Percentiles rank a stretch among this genome's conserved stretches.
Evolutionary conservation across 92 coral and sea anemone species (phyloP).

Genomic region (Siderastrea siderea): DNA sequence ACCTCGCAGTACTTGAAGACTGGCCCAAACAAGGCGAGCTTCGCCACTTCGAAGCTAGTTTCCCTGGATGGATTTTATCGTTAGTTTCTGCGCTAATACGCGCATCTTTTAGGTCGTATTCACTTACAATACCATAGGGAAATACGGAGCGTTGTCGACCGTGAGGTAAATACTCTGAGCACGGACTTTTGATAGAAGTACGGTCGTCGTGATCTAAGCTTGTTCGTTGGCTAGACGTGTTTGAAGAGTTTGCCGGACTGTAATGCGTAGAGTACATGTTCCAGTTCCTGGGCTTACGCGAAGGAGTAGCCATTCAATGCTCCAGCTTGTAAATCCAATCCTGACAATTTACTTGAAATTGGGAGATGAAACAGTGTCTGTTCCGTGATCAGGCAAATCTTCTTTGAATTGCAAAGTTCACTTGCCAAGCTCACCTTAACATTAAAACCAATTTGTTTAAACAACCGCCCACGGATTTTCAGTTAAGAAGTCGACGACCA

Average conservation of each 20-base stretch:
- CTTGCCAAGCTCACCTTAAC: neutral
- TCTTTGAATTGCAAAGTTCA: neutral
- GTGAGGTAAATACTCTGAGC: neutral
- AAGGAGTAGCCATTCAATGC: neutral
- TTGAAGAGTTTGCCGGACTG: conserved; percentile 4
- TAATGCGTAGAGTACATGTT: conserved; percentile 13
- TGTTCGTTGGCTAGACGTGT: neutral
- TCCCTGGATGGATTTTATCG: neutral
- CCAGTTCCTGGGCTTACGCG: conserved; percentile 1
- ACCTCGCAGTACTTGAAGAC: conserved; percentile 13
- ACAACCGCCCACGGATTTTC: conserved; percentile 8
- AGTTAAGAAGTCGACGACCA: neutral
- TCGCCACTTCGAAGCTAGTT: conserved; percentile 5
- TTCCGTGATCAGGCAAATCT: neutral
- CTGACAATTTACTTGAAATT: neutral
- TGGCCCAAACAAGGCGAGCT: conserved; percentile 14
- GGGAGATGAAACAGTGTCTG: neutral
- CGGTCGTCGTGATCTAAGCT: conserved; percentile 3
- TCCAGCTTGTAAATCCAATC: neutral
- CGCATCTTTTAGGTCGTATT: conserved; percentile 6
- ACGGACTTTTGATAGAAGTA: neutral
- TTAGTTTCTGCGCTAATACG: neutral
- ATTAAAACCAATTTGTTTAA: conserved; percentile 12
- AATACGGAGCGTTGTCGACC: conserved; percentile 34
- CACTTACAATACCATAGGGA: conserved; percentile 45